These are phyloP conservation scores for Ephydatia muelleri DNA, from an alignment of 37 sponge, comb jelly and placozoan species.

Conservation along the genomic window DNA sequence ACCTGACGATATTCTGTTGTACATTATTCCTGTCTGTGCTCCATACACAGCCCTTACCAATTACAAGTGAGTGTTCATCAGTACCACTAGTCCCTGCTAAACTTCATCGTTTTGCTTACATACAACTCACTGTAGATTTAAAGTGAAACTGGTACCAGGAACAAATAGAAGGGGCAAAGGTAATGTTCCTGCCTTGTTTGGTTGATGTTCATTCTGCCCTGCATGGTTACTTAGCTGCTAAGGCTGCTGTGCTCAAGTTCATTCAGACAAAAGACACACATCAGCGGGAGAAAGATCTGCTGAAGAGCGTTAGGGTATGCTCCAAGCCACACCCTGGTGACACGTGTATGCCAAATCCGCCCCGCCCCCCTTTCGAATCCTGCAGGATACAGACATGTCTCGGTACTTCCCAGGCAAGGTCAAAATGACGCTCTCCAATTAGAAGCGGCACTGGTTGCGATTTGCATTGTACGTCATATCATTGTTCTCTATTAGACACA, in stretches of 20 bases:
- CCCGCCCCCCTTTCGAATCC: not conserved
- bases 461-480: too few relatives aligned
- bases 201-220: not conserved
- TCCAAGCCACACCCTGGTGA: not conserved
- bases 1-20: conserved; percentile 83
- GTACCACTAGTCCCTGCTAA: too few relatives aligned
- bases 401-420: conserved; percentile 81
- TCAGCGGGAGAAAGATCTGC: conserved; percentile 83
- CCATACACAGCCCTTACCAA: conserved; percentile 84
- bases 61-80: conserved; percentile 79
- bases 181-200: conserved; percentile 6
- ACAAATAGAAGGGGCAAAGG: conserved; percentile 88
- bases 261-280: conserved; percentile 70
- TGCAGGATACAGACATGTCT: conserved; percentile 81
- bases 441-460: too few relatives aligned
- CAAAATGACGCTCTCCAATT: conserved; percentile 59
- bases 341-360: not conserved
- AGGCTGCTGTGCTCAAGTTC: conserved; percentile 78
- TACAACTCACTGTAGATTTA: conserved; percentile 57
- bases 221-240: conserved; percentile 77
- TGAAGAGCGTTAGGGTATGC: conserved; percentile 89
- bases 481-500: too few relatives aligned
- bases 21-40: conserved; percentile 93
- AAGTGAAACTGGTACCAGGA: conserved; percentile 90
- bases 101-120: not conserved